Evolutionary conservation across 1,140 invertebrate species (phyloP).

Genomic region (Alviniconcha marisindica): DNA sequence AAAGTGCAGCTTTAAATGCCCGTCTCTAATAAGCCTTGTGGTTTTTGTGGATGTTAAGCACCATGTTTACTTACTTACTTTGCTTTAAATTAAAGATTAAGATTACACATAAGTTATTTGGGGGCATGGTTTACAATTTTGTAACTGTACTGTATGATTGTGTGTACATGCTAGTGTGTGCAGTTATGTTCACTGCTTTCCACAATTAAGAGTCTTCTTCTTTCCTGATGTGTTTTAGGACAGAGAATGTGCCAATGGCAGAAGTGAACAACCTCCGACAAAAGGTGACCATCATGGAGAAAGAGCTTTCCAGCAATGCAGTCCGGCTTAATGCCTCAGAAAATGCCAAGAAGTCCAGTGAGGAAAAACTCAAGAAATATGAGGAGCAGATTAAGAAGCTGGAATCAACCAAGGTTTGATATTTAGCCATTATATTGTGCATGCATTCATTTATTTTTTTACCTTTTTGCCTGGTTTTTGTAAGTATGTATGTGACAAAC

Average conservation of each 20-base stretch:
- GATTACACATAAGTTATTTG: background rate
- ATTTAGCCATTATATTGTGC: too few relatives aligned
- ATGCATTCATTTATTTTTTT: constrained; percentile 33
- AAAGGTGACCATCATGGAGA: constrained; percentile 69
- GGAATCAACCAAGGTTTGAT: constrained; percentile 57
- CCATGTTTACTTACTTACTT: too few relatives aligned
- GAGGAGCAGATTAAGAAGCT: constrained; percentile 67
- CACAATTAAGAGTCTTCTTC: too few relatives aligned
- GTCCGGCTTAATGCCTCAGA: constrained; percentile 63
- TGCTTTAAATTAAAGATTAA: background rate
- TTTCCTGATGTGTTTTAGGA: constrained; percentile 48
- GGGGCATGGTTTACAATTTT: too few relatives aligned
- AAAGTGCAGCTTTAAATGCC: too few relatives aligned
- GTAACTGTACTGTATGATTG: too few relatives aligned
- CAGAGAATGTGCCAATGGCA: constrained; percentile 55
- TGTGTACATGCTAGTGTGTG: too few relatives aligned
- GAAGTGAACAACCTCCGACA: constrained; percentile 65
- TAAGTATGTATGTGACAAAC: too few relatives aligned
- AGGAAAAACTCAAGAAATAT: constrained; percentile 57
- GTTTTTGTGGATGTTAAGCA: too few relatives aligned
- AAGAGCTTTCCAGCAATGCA: constrained; percentile 65
- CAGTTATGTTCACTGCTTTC: too few relatives aligned
- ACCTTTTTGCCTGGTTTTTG: background rate
- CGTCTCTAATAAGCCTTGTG: too few relatives aligned
- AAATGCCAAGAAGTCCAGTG: constrained; percentile 59